Evolutionary conservation across 2,888 invertebrate genomes (phyloP).

Genomic region (Esperia sulphurella): DNA sequence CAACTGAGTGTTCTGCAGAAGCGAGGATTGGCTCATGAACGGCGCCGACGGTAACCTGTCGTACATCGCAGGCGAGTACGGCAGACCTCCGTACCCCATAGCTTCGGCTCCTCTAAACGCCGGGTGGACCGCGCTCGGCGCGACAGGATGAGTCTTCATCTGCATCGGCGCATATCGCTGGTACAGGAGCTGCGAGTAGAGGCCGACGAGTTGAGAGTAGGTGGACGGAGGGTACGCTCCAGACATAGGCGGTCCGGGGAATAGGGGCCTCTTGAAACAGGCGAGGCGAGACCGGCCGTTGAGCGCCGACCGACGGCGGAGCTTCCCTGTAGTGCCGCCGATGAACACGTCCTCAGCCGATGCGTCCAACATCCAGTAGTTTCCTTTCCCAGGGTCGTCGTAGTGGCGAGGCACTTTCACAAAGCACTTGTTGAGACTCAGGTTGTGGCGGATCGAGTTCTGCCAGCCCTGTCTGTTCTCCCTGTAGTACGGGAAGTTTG

Average conservation of each 20-base stretch:
- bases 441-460: slow-evolving; percentile 98
- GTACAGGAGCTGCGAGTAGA: slow-evolving; percentile 83
- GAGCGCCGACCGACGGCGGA: slow-evolving; percentile 93
- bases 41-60: slow-evolving; percentile 47
- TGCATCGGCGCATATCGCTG: slow-evolving; percentile 82
- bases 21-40: slow-evolving; percentile 47
- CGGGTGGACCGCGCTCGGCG: slow-evolving; percentile 75
- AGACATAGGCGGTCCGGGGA: slow-evolving; percentile 81
- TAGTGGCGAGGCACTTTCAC: slow-evolving; percentile 98
- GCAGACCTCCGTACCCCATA: slow-evolving; percentile 57
- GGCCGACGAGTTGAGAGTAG: slow-evolving; percentile 77
- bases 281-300: slow-evolving; percentile 93
- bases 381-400: slow-evolving; percentile 99
- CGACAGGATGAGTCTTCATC: slow-evolving; percentile 70
- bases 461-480: slow-evolving; percentile 99
- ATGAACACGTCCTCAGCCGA: slow-evolving; percentile 99
- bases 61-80: slow-evolving; percentile 60
- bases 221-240: slow-evolving; percentile 79
- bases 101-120: slow-evolving; percentile 64
- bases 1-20: slow-evolving; percentile 41
- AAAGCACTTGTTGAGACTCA: slow-evolving; percentile 98
- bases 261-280: slow-evolving; percentile 89
- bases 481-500: slow-evolving; percentile 98
- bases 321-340: slow-evolving; percentile 96
- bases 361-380: slow-evolving; percentile 99